phyloP scores from a whole-genome alignment of 2,888 invertebrate genomes.

The Phyto melanocephala region DNA sequence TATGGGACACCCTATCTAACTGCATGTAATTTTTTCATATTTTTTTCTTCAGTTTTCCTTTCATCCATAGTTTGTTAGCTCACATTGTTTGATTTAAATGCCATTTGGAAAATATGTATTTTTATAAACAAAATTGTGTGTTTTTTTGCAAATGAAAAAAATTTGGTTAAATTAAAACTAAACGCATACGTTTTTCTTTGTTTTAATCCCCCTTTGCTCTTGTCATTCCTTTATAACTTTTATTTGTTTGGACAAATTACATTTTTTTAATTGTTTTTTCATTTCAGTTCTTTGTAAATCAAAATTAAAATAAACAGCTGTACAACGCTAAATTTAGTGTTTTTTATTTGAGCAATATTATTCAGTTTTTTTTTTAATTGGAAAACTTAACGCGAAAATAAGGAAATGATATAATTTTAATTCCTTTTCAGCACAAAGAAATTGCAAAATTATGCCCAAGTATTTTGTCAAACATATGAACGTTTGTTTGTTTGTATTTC shows the following conservation, averaged over 20 bases:
- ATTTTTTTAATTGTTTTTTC: slow-evolving; percentile 16
- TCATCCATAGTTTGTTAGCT: background rate
- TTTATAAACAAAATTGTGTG: slow-evolving; percentile 6
- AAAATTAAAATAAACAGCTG: slow-evolving; percentile 37
- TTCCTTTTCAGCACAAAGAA: slow-evolving; percentile 59
- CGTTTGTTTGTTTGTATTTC: too few species aligned
- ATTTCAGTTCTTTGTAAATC: slow-evolving; percentile 29
- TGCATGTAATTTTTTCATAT: background rate
- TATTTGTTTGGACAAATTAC: slow-evolving; percentile 51
- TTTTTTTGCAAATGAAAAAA: background rate
- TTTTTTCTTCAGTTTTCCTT: background rate
- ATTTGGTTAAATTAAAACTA: slow-evolving; percentile 34
- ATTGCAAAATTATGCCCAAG: slow-evolving; percentile 46
- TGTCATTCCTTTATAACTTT: slow-evolving; percentile 5
- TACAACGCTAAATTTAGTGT: background rate
- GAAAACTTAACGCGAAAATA: slow-evolving; percentile 65
- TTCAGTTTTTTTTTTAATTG: slow-evolving; percentile 56
- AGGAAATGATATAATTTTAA: slow-evolving; percentile 66
- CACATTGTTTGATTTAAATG: slow-evolving; percentile 5
- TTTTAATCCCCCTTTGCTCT: background rate
- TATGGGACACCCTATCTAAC: too few species aligned
- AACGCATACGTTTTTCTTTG: background rate
- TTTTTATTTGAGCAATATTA: background rate
- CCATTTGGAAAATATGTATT: background rate
- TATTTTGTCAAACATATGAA: slow-evolving; percentile 10